These are phyloP conservation scores for Cheilosia urbana DNA, from an alignment of 2,888 invertebrate species.

Conservation along the genomic window DNA sequence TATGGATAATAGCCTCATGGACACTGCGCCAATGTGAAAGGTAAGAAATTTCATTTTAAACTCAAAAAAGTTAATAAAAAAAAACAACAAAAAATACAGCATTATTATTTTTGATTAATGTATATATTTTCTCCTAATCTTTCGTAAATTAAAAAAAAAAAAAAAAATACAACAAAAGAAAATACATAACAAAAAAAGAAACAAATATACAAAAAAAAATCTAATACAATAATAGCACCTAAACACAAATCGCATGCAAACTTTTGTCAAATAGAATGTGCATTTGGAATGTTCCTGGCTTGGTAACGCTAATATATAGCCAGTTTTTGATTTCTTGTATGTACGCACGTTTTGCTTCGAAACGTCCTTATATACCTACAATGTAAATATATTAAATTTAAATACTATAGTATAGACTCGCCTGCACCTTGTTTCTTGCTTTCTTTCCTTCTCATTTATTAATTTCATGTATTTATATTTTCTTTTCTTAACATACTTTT, in stretches of 20 bases:
- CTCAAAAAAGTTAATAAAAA: neutral
- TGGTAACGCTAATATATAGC: slow-evolving; percentile 59
- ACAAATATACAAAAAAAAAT: slow-evolving; percentile 49
- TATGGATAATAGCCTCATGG: slow-evolving; percentile 99
- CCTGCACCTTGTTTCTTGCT: slow-evolving; percentile 53
- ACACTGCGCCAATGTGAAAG: slow-evolving; percentile 99
- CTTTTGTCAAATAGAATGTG: slow-evolving; percentile 60
- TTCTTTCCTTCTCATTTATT: slow-evolving; percentile 26
- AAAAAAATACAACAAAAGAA: slow-evolving; percentile 37
- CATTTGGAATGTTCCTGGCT: slow-evolving; percentile 67
- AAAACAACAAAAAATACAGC: slow-evolving; percentile 32
- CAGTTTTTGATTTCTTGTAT: slow-evolving; percentile 49
- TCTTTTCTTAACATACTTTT: slow-evolving; percentile 12
- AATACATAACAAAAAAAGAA: slow-evolving; percentile 27
- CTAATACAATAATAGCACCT: slow-evolving; percentile 61
- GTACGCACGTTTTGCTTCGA: slow-evolving; percentile 67
- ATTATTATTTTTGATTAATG: slow-evolving; percentile 54
- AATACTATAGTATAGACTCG: slow-evolving; percentile 29
- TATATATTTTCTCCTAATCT: slow-evolving; percentile 63
- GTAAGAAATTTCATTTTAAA: slow-evolving; percentile 85
- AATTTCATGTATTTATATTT: slow-evolving; percentile 28
- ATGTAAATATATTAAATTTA: slow-evolving; percentile 50
- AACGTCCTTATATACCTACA: slow-evolving; percentile 42
- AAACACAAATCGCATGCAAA: slow-evolving; percentile 70
- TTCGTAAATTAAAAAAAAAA: slow-evolving; percentile 59